These are phyloP conservation scores for Trichogramma evanescens DNA, from an alignment of 2,888 invertebrate genomes.

Conservation along the genomic window DNA sequence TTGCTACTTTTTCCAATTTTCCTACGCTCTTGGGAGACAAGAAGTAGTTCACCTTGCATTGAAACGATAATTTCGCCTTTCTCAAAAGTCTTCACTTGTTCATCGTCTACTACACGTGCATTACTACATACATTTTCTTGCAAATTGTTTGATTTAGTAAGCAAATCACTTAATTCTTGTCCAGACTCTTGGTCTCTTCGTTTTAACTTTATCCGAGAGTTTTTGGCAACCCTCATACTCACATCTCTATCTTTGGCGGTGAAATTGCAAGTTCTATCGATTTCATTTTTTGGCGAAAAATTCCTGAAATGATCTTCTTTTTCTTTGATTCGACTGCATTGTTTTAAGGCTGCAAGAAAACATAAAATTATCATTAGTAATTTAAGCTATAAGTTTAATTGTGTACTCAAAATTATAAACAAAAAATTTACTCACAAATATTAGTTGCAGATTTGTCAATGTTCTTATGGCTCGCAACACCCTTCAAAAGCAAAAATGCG, in stretches of 20 bases:
- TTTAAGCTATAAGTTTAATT: no score
- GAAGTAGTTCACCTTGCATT: slow-evolving; percentile 38
- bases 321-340: background rate
- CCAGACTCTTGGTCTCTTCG: background rate
- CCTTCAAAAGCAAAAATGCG: no score
- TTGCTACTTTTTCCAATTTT: slow-evolving; percentile 13
- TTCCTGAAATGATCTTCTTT: background rate
- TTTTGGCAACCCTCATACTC: slow-evolving; percentile 46
- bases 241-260: slow-evolving; percentile 42
- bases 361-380: no score
- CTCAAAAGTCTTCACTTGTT: slow-evolving; percentile 38
- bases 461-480: no score
- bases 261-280: slow-evolving; percentile 38
- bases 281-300: background rate
- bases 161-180: background rate
- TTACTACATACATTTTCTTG: slow-evolving; percentile 9
- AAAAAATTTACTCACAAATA: no score
- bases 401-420: no score
- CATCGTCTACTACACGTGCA: slow-evolving; percentile 24
- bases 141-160: background rate
- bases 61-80: slow-evolving; percentile 42
- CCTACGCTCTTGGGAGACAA: slow-evolving; percentile 19
- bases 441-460: no score
- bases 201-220: slow-evolving; percentile 36
- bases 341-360: background rate